Evolutionary conservation across 2,113 vertebrate genomes (phyloP), one percentile per base, ranked within the genome.

Genomic region (Dasyurus viverrinus): DNA sequence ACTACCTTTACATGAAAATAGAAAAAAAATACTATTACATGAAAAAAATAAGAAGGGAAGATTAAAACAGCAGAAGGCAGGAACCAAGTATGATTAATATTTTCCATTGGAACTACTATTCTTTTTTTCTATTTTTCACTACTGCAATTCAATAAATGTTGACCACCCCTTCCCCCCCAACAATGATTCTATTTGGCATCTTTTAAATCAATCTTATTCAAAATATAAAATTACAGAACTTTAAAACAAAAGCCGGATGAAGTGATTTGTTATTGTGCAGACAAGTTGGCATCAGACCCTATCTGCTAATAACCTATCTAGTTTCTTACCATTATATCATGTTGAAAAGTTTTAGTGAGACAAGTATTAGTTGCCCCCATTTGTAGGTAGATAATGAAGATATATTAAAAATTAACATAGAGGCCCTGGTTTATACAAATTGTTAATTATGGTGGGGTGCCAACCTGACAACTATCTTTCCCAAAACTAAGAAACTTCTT

Each of bases 41-140:
- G 50, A 52, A 52, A 52, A 52, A 11, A 52, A 52, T 50, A 50
- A 50, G 50, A 50, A 97, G 96, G 60, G 19, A 26, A 95, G 97
- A 97, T 84, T 89, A 96, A 95, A 95, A 96, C 92, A 93, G 42
- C 94, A 96, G 60, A 94, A 90, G 95, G 54, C 46, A 60, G 92
- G 91, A 92, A 30, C 27, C 92, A 91, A 26, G 25, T 90, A 36
- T 54, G 95, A 94, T 6, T 57, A 54, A 5, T 25, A 57, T 42
- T 52, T 91, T n/a, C 26, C 26, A 89, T 54, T 5, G 52, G 76
- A 93, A 92, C 94, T 93, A 90, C 0, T 52, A 52, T 52, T 52
- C 50, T 52, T 52, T 52, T 52, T 52, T 52, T 52, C 50, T 52
- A 52, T 52, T 52, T 52, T 52, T 52, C 50, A 52, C 50, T 92